Evolutionary conservation across 2,113 vertebrate genomes (phyloP), one percentile per base, ranked within the genome.

Genomic region (Triplophysa tibetana): DNA sequence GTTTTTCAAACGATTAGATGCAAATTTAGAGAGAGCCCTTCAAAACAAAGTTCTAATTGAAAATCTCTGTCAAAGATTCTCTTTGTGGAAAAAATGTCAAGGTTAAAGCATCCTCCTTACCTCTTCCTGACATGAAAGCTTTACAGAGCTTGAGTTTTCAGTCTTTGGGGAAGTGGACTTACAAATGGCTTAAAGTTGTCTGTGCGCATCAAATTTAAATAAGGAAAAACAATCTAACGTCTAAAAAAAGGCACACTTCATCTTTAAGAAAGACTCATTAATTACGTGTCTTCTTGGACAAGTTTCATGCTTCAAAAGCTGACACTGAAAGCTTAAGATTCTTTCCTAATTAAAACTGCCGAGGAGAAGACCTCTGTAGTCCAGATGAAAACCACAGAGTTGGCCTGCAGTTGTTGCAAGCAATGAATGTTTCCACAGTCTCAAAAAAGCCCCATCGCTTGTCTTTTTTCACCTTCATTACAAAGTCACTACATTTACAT

Each of bases 261-360:
- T 67, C 13, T 83, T 66, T 78, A 81, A 80, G 10, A 48, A 64
- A 41, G 19, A 17, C 63, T 78, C 85, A 82, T 85, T 76, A 81
- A 88, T 81, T 74, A 83, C 65, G 26, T 43, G 70, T 86, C 78
- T 73, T 82, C 26, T 70, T 74, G 70, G 66, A 68, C 45, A 78
- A 78, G 74, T 63, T 68, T 77, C 73, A 23, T 68, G 66, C 70
- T 67, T 67, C 61, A 83, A 85, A 81, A 85, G 60, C 65, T 77
- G n/a, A 62, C 82, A 73, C 60, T 72, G 58, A 75, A 69, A 82
- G 85, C 84, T 83, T 80, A 85, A 70, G 81, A 45, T 65, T 74
- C 63, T 26, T 2, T 82, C 84, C 86, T 88, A 88, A 89, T 88
- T 88, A 85, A 87, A 80, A 33, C 33, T 74, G 41, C 14, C 61